phyloP scores from a whole-genome alignment of 2,113 vertebrate genomes.

The Tragelaphus scriptus region DNA sequence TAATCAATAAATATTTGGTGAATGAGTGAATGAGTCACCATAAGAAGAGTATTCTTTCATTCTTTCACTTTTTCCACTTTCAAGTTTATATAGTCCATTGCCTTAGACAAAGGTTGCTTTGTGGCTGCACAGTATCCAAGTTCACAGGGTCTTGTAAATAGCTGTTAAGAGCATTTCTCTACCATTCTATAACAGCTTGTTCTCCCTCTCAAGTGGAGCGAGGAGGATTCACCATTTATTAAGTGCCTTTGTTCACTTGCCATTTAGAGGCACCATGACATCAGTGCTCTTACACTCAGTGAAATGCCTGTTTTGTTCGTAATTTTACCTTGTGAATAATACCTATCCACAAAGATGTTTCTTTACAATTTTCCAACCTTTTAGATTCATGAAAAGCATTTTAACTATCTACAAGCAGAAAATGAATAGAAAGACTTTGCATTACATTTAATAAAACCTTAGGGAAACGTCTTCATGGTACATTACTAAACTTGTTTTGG shows the following conservation, averaged over 20 bases:
- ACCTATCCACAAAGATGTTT: background rate
- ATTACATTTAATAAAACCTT: background rate
- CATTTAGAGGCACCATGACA: background rate
- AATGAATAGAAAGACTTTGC: background rate
- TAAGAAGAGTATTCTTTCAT: background rate
- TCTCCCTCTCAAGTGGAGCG: background rate
- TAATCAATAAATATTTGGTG: background rate
- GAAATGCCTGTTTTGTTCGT: background rate
- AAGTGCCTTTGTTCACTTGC: slow-evolving; percentile 6
- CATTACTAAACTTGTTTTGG: background rate
- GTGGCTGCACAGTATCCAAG: background rate
- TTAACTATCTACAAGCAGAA: background rate
- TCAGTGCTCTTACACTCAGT: background rate
- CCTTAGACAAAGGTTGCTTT: background rate
- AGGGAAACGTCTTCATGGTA: background rate
- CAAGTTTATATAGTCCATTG: background rate
- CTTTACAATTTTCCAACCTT: background rate
- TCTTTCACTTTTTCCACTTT: background rate
- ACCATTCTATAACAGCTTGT: background rate
- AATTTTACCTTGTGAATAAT: background rate
- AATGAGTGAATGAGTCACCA: background rate
- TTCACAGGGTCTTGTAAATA: background rate
- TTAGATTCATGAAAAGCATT: background rate
- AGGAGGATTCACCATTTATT: background rate
- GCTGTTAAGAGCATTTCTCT: background rate